These are phyloP conservation scores for Barbus barbus DNA, from an alignment of 2,113 vertebrate species.

Conservation along the genomic window DNA sequence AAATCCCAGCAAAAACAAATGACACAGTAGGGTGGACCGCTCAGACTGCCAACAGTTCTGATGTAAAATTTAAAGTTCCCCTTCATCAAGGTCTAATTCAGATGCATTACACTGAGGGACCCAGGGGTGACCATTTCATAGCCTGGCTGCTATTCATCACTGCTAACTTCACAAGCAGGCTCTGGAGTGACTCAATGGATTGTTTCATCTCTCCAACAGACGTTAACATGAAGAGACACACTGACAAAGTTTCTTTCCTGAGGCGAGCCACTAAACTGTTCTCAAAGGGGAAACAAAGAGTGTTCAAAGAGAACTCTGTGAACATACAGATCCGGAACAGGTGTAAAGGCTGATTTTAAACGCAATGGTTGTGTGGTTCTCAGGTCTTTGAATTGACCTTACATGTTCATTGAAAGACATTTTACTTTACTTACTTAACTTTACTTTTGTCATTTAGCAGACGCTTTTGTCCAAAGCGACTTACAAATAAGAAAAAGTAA, in stretches of 20 bases:
- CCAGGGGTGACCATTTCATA: constrained; percentile 39
- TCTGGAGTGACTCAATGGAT: constrained; percentile 43
- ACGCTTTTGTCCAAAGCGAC: too few relatives aligned
- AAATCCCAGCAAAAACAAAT: constrained; percentile 1
- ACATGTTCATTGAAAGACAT: not conserved
- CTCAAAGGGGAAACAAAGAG: not conserved
- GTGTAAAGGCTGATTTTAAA: not conserved
- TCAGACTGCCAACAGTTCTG: constrained; percentile 53
- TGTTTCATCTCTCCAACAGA: constrained; percentile 49
- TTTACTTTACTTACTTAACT: too few relatives aligned
- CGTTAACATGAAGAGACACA: constrained; percentile 41
- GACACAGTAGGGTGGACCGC: constrained; percentile 2
- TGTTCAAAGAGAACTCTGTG: not conserved
- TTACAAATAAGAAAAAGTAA: too few relatives aligned
- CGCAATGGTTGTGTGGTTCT: not conserved
- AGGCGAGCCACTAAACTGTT: constrained; percentile 24
- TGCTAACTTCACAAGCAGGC: constrained; percentile 49
- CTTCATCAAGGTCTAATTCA: constrained; percentile 40
- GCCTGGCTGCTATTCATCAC: constrained; percentile 55
- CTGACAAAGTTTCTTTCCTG: constrained; percentile 44
- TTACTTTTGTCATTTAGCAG: too few relatives aligned
- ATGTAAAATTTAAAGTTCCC: constrained; percentile 35
- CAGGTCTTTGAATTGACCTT: not conserved
- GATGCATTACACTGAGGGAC: constrained; percentile 41
- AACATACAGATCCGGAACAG: not conserved